Percentiles rank a stretch among this genome's conserved stretches.
phyloP scores from a whole-genome alignment of 1,140 invertebrate genomes.

The Eulimnadia texana region DNA sequence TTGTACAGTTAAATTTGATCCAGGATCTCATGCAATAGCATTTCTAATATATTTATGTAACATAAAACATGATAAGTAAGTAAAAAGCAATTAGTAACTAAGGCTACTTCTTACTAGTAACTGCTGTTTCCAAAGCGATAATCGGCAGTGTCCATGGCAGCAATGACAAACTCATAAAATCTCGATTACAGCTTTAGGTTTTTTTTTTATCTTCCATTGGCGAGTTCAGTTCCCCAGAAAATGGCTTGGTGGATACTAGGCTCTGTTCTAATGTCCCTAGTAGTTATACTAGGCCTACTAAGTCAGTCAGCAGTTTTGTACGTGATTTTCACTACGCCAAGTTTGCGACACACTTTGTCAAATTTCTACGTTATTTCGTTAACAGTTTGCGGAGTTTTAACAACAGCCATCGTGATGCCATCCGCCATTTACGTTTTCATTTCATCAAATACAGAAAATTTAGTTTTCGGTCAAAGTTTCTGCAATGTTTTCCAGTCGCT shows the following conservation, averaged over 20 bases:
- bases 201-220: too few species aligned
- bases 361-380: constrained; percentile 12
- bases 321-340: neutral
- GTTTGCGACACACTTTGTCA: constrained; percentile 1
- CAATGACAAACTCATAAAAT: too few species aligned
- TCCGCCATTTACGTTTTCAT: neutral
- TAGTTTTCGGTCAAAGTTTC: neutral
- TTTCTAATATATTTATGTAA: too few species aligned
- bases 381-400: neutral
- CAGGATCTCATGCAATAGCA: too few species aligned
- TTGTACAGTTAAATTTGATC: too few species aligned
- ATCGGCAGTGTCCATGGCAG: too few species aligned
- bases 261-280: neutral
- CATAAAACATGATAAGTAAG: too few species aligned
- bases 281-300: neutral
- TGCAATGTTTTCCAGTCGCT: neutral
- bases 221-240: too few species aligned
- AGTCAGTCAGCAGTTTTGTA: neutral
- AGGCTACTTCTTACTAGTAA: too few species aligned
- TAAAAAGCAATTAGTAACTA: too few species aligned
- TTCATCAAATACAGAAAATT: neutral
- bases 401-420: constrained; percentile 1
- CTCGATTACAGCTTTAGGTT: too few species aligned
- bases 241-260: neutral
- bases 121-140: too few species aligned